phyloP scores from a whole-genome alignment of 2,888 invertebrate species.

The Sympetrum striolatum region DNA sequence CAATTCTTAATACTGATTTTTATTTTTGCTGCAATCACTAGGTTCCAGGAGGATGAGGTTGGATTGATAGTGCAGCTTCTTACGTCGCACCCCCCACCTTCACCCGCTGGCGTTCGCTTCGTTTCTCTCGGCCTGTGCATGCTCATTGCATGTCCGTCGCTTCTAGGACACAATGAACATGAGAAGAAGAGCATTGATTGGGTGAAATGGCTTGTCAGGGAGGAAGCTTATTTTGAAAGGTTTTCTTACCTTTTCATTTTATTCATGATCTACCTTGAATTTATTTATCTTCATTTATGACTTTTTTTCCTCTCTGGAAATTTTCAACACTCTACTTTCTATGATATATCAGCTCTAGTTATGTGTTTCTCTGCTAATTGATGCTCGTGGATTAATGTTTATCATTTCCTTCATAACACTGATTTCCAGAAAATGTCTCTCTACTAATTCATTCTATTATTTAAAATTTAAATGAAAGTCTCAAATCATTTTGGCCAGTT shows the following conservation, averaged over 20 bases:
- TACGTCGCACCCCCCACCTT: slow-evolving; percentile 86
- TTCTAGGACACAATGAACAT: slow-evolving; percentile 77
- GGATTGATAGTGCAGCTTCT: slow-evolving; percentile 81
- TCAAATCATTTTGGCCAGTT: too few species aligned
- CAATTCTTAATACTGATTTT: too few species aligned
- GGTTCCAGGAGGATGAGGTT: slow-evolving; percentile 92
- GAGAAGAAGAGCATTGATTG: slow-evolving; percentile 90
- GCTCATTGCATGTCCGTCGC: slow-evolving; percentile 91
- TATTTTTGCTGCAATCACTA: slow-evolving; percentile 52
- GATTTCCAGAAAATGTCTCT: too few species aligned
- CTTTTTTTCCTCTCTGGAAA: too few species aligned
- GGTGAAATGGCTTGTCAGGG: slow-evolving; percentile 91
- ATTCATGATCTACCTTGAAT: neutral
- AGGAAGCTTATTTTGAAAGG: slow-evolving; percentile 88
- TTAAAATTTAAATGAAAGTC: too few species aligned
- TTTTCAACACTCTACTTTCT: too few species aligned
- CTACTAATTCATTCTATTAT: too few species aligned
- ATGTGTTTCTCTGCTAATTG: too few species aligned
- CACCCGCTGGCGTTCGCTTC: slow-evolving; percentile 91
- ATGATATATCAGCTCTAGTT: too few species aligned
- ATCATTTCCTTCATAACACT: too few species aligned
- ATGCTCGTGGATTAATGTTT: too few species aligned
- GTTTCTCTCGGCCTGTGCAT: slow-evolving; percentile 92
- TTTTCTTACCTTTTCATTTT: slow-evolving; percentile 52
- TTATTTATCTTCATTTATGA: neutral